A percentile compares a stretch with the other conserved stretches of the same genome.
Evolutionary conservation across 2,888 invertebrate genomes (phyloP).

Genomic region (Enchytraeus crypticus): DNA sequence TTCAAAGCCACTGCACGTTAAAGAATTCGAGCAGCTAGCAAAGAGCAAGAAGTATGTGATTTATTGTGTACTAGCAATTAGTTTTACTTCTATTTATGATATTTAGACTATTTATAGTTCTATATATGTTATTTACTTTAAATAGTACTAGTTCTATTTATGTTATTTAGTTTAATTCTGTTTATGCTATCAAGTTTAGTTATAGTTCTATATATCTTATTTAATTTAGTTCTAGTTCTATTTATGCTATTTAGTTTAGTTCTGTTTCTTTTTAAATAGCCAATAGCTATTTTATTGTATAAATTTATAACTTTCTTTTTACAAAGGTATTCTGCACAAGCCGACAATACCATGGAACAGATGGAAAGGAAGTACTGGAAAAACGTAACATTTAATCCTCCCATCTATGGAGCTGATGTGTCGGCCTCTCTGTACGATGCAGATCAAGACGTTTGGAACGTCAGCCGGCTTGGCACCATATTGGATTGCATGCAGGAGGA

Average conservation of each 20-base stretch:
- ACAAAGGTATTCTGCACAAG: too few species aligned
- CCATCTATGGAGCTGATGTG: slow-evolving; percentile 97
- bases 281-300: too few species aligned
- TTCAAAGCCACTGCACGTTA: slow-evolving; percentile 78
- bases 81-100: background rate
- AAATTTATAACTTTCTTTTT: too few species aligned
- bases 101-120: background rate
- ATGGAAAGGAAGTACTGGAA: slow-evolving; percentile 85
- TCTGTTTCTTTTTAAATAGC: too few species aligned
- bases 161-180: background rate
- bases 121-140: background rate
- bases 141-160: background rate
- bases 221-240: too few species aligned
- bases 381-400: slow-evolving; percentile 86
- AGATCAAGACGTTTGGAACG: slow-evolving; percentile 22
- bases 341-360: slow-evolving; percentile 32
- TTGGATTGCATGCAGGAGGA: slow-evolving; percentile 14
- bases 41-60: slow-evolving; percentile 48
- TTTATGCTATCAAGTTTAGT: background rate
- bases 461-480: slow-evolving; percentile 16
- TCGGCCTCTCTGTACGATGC: slow-evolving; percentile 57
- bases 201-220: background rate
- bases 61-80: background rate
- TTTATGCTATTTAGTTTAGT: too few species aligned
- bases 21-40: slow-evolving; percentile 79